phyloP scores from a whole-genome alignment of 2,888 invertebrate genomes.

The Electrophaes corylata region DNA sequence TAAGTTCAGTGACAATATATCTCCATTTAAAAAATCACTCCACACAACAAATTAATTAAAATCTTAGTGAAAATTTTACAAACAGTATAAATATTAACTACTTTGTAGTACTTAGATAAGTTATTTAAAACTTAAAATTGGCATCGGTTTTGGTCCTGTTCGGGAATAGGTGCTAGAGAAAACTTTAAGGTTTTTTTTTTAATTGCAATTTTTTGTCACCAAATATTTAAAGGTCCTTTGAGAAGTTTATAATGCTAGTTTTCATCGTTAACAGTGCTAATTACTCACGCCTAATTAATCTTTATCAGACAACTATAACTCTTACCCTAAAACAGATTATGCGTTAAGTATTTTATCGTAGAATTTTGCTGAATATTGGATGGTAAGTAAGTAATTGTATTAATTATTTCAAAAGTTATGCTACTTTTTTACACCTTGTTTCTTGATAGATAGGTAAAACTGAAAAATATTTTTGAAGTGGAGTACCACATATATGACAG shows the following conservation, averaged over 20 bases:
- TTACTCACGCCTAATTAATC: slow-evolving; percentile 52
- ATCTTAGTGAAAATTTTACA: slow-evolving; percentile 29
- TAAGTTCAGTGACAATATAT: slow-evolving; percentile 73
- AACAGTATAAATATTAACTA: slow-evolving; percentile 31
- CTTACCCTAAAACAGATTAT: not conserved
- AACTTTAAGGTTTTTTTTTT: too few relatives aligned
- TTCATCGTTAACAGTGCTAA: slow-evolving; percentile 43
- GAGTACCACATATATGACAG: too few relatives aligned
- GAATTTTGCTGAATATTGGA: not conserved
- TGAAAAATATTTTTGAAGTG: too few relatives aligned
- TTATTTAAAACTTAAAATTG: slow-evolving; percentile 52
- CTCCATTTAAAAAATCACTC: slow-evolving; percentile 50
- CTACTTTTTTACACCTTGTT: too few relatives aligned
- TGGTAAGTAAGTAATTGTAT: too few relatives aligned
- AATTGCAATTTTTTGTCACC: too few relatives aligned
- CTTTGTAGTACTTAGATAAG: slow-evolving; percentile 51
- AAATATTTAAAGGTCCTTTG: slow-evolving; percentile 43
- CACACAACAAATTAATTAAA: slow-evolving; percentile 44
- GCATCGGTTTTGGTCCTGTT: slow-evolving; percentile 42
- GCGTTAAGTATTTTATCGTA: not conserved
- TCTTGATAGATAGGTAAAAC: too few relatives aligned
- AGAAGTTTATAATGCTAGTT: slow-evolving; percentile 35
- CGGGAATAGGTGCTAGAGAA: slow-evolving; percentile 43
- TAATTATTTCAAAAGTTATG: too few relatives aligned
- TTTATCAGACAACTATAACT: slow-evolving; percentile 57